Evolutionary conservation across 2,797 vertebrate genomes (phyloP).

Genomic region (Enteromius trimaculatus): DNA sequence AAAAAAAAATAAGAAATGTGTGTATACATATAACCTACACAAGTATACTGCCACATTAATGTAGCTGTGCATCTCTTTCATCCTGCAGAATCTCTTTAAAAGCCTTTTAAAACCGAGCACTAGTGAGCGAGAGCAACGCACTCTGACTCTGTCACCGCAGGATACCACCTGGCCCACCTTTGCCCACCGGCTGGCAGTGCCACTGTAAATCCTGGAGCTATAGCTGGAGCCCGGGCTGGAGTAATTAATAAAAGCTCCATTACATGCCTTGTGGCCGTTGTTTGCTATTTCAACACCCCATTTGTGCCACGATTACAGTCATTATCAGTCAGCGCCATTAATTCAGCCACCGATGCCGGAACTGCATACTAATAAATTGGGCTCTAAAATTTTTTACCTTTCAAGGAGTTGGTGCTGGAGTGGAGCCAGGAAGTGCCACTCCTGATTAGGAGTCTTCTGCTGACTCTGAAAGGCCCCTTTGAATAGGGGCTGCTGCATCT

Average conservation of each 20-base stretch:
- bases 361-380: conserved; percentile 88
- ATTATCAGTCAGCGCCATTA: conserved; percentile 89
- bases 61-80: background rate
- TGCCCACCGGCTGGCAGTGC: conserved; percentile 72
- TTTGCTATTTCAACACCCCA: conserved; percentile 90
- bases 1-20: background rate
- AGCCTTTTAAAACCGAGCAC: conserved; percentile 56
- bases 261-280: conserved; percentile 88
- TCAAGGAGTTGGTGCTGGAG: conserved; percentile 85
- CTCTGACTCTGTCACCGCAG: conserved; percentile 11
- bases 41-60: background rate
- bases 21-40: background rate
- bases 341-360: conserved; percentile 83
- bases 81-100: conserved; percentile 24
- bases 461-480: conserved; percentile 80
- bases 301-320: conserved; percentile 89
- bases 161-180: conserved; percentile 72
- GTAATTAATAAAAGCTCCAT: conserved; percentile 88
- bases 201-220: conserved; percentile 81
- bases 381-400: conserved; percentile 84
- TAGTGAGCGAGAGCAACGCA: conserved; percentile 47
- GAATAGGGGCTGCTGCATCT: conserved; percentile 83
- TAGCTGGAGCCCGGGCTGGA: conserved; percentile 75
- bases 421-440: conserved; percentile 81
- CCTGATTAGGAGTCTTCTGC: conserved; percentile 83